Evolutionary conservation across 2,888 invertebrate genomes (phyloP).

Genomic region (Aspidiotus rigidus): DNA sequence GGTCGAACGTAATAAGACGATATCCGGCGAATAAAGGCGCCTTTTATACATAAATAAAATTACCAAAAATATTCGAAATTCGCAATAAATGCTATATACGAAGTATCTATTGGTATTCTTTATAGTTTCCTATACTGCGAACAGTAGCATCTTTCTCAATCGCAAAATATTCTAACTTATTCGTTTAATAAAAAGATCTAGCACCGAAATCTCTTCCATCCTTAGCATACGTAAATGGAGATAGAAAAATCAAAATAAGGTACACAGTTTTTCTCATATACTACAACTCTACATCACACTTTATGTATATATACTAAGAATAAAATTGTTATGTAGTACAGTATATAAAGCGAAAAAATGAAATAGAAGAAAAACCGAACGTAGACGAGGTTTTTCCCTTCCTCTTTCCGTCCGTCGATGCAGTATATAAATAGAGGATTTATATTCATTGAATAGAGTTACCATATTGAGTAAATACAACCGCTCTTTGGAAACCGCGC

Average conservation of each 20-base stretch:
- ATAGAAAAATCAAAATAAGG: neutral
- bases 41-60: constrained; percentile 27
- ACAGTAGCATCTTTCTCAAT: no score
- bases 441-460: constrained; percentile 29
- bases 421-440: constrained; percentile 25
- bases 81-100: neutral
- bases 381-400: constrained; percentile 17
- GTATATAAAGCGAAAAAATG: neutral
- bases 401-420: neutral
- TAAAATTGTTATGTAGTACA: neutral
- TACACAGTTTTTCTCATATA: neutral
- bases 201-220: neutral
- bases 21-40: constrained; percentile 16
- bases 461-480: constrained; percentile 28
- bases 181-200: neutral
- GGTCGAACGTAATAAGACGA: constrained; percentile 16
- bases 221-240: neutral
- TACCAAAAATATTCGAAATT: constrained; percentile 15
- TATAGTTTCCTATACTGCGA: no score
- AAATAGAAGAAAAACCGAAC: constrained; percentile 10
- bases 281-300: no score
- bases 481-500: neutral
- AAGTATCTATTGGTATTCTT: no score
- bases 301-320: neutral
- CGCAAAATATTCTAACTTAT: neutral